Percentiles rank a stretch among this genome's conserved stretches.
Conservation (phyloP, 2,113 vertebrate species). For the Trachemys scripta region DNA sequence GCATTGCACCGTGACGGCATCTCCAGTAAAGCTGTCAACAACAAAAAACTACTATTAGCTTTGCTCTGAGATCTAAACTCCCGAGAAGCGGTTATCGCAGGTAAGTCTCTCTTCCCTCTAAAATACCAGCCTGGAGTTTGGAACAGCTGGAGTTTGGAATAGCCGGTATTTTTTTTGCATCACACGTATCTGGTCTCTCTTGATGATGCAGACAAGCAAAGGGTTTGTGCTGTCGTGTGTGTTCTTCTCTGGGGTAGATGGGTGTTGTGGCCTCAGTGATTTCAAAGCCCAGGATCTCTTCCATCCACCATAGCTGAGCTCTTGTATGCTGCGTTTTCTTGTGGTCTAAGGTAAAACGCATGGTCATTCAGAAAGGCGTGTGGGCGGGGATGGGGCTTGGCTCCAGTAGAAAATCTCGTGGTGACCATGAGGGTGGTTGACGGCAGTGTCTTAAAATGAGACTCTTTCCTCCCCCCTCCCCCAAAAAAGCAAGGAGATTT, state of each 20-base stretch:
- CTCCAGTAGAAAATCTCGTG: not conserved
- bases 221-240: accelerated
- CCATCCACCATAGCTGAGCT: accelerated
- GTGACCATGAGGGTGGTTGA: not conserved
- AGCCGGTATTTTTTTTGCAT: not conserved
- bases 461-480: accelerated
- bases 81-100: not conserved
- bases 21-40: accelerated
- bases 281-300: accelerated
- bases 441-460: not conserved
- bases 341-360: accelerated
- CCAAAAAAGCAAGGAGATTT: not conserved
- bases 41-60: not conserved
- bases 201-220: not conserved
- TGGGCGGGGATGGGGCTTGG: not conserved
- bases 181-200: not conserved
- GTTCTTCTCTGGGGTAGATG: accelerated
- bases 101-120: not conserved
- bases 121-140: not conserved
- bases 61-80: not conserved
- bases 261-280: not conserved
- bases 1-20: accelerated
- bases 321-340: accelerated
- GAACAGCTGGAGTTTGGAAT: not conserved
- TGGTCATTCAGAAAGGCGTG: accelerated